These are phyloP conservation scores for Trichonephila clavipes DNA, from an alignment of 1,140 invertebrate genomes.

Conservation along the genomic window DNA sequence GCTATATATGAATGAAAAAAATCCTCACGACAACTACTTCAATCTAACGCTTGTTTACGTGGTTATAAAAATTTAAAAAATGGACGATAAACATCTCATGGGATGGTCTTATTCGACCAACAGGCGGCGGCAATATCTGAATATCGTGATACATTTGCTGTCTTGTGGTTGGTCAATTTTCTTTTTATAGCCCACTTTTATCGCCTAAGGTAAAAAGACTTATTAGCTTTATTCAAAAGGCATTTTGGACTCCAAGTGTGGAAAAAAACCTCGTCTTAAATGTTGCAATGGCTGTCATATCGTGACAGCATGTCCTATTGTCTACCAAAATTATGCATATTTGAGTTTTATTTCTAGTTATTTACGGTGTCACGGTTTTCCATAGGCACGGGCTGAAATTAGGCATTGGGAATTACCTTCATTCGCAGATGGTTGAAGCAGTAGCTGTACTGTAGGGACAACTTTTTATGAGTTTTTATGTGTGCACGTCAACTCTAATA, in stretches of 20 bases:
- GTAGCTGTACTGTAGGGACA: slow-evolving; percentile 59
- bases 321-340: slow-evolving; percentile 73
- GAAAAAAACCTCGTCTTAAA: slow-evolving; percentile 65
- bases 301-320: slow-evolving; percentile 71
- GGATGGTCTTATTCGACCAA: slow-evolving; percentile 32
- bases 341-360: slow-evolving; percentile 71
- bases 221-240: slow-evolving; percentile 71
- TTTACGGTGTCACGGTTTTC: slow-evolving; percentile 72
- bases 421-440: slow-evolving; percentile 58
- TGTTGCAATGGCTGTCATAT: slow-evolving; percentile 67
- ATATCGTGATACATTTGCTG: slow-evolving; percentile 62
- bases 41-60: slow-evolving; percentile 68
- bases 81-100: slow-evolving; percentile 62
- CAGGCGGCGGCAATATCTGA: slow-evolving; percentile 33
- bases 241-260: slow-evolving; percentile 58
- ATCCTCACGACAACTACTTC: slow-evolving; percentile 58
- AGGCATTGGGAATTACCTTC: slow-evolving; percentile 66
- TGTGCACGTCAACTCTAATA: slow-evolving; percentile 59
- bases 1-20: not conserved
- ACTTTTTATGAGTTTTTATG: slow-evolving; percentile 62
- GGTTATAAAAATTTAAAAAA: slow-evolving; percentile 70
- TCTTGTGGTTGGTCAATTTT: slow-evolving; percentile 67
- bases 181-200: slow-evolving; percentile 67
- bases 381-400: slow-evolving; percentile 58
- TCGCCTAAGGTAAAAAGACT: slow-evolving; percentile 70